Evolutionary conservation across 53 echinoderm and acorn worm genomes (phyloP).

Genomic region (Antedon mediterranea): DNA sequence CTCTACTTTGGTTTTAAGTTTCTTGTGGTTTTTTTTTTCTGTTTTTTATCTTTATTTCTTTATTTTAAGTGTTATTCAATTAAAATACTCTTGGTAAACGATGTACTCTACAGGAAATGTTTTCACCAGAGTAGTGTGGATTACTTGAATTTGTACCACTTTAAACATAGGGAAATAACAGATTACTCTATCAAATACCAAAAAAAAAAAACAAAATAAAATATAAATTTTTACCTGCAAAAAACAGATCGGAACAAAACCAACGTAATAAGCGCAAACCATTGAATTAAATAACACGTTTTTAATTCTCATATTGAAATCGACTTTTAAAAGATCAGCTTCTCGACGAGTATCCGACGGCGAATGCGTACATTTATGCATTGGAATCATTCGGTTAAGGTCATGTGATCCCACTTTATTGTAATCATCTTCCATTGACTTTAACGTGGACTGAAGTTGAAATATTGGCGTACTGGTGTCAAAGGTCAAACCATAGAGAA

Average conservation of each 20-base stretch:
- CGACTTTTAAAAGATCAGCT: conserved; percentile 73
- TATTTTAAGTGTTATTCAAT: too few relatives aligned
- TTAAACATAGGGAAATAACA: too few relatives aligned
- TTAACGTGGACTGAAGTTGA: background rate
- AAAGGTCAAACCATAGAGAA: conserved; percentile 82
- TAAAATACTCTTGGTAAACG: too few relatives aligned
- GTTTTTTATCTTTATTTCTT: too few relatives aligned
- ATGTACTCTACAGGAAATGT: too few relatives aligned
- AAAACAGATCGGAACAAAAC: conserved; percentile 96
- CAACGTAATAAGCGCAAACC: conserved; percentile 99
- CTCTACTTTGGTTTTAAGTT: too few relatives aligned
- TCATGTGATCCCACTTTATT: background rate
- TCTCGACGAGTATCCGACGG: conserved; percentile 61
- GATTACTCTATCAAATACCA: background rate
- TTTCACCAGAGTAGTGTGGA: too few relatives aligned
- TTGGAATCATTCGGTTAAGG: background rate
- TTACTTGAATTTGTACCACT: too few relatives aligned
- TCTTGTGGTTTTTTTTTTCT: too few relatives aligned
- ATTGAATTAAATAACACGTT: conserved; percentile 94
- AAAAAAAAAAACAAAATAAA: too few relatives aligned
- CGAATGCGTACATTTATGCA: conserved; percentile 73
- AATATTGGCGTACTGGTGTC: conserved; percentile 62
- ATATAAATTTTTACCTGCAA: conserved; percentile 66
- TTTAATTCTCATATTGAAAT: conserved; percentile 88
- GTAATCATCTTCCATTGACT: background rate